These are phyloP conservation scores for Eupleurogrammus muticus DNA, from an alignment of 2,797 vertebrate species.

Conservation along the genomic window DNA sequence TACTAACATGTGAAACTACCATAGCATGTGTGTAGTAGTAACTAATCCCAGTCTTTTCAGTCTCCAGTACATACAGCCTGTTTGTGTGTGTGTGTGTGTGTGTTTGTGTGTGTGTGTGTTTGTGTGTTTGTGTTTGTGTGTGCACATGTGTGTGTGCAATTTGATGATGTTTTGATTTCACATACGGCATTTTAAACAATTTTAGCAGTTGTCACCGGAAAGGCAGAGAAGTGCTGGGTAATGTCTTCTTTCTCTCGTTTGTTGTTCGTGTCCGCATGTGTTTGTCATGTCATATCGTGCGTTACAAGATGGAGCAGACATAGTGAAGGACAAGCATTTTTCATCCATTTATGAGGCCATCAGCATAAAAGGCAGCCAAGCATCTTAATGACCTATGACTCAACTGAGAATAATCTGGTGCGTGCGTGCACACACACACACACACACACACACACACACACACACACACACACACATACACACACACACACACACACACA, in stretches of 20 bases:
- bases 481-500: conserved; percentile 21
- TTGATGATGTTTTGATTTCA: conserved; percentile 10
- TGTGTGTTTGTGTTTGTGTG: conserved; percentile 6
- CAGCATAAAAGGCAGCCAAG: conserved; percentile 70
- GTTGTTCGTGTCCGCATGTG: conserved; percentile 3
- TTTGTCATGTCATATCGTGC: conserved; percentile 33
- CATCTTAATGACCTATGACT: conserved; percentile 73
- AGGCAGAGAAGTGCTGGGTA: conserved; percentile 3
- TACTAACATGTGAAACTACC: neutral
- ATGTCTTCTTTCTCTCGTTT: conserved; percentile 9
- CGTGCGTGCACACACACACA: conserved; percentile 15
- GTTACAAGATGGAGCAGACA: conserved; percentile 41
- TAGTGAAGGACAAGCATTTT: conserved; percentile 63
- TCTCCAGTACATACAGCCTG: neutral
- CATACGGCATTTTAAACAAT: conserved; percentile 11
- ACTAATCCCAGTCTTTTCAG: neutral
- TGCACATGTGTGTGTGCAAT: neutral
- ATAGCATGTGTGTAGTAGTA: neutral
- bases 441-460: conserved; percentile 1
- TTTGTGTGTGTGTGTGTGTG: neutral
- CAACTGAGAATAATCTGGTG: conserved; percentile 51
- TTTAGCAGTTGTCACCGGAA: conserved; percentile 30
- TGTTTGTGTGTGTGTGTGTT: neutral
- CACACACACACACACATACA: conserved; percentile 34
- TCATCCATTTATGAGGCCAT: conserved; percentile 65